Base-by-base conservation (phyloP, 2,113 vertebrate species). In the Aegotheles bennettii region DNA sequence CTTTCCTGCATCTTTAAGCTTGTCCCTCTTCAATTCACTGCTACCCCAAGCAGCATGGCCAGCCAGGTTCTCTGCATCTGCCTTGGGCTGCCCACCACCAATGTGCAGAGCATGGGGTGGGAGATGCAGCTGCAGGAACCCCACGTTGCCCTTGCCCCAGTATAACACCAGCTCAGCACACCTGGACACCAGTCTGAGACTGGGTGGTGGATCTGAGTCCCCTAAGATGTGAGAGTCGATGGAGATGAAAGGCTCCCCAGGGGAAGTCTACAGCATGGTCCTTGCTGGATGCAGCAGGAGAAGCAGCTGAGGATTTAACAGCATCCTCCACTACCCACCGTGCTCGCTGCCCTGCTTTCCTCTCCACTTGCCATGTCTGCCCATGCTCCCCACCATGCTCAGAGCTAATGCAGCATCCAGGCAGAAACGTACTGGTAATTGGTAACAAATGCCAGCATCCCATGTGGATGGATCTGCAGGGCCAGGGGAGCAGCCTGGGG, bases 271-370 rank as follows among this genome's bases (percentile, higher is more conserved):
- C 94, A 84, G 80, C 71, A 13, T 0, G 5, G 16, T 64, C 60
- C 81, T 48, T 35, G 43, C 48, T 36, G 81, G 81, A 68, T 60
- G 87, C 87, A 89, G 80, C 40, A 43, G 36, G 56, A 67, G 47
- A 86, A 74, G 40, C 83, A 90, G 71, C 68, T 2, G 29, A 67
- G 68, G 57, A 36, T 82, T 81, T 60, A 59, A 84, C 16, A 84
- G 61, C 87, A n/a, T 71, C 69, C 57, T 45, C 35, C 0, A 0
- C 4, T 6, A 4, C 1, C 3, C 9, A 4, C 38, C 2, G 47
- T 10, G 61, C 57, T 53, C 2, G 0, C 50, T 67, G 50, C 64
- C 48, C 33, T 26, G 76, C 84, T 75, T n/a, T 51, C 77, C 13
- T 13, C 92, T 70, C 76, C 26, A 3, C 45, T 69, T 48, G 51